These are phyloP conservation scores for Plutomurus gul DNA, from an alignment of 1,140 invertebrate species.

Conservation along the genomic window DNA sequence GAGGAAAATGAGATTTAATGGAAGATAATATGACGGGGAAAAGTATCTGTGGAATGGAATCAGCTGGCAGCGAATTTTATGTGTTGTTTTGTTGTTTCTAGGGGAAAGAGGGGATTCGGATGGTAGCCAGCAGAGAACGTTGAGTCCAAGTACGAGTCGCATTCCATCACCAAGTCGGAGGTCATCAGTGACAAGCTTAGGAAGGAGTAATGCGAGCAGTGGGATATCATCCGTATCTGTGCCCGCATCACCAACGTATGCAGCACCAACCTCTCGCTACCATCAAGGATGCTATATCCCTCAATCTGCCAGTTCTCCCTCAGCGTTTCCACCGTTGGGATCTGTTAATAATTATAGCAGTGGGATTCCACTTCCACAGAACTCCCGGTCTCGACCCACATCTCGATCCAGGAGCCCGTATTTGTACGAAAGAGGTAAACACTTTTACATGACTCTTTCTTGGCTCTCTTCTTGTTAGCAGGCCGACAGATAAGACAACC, in stretches of 20 bases:
- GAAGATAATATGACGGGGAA: no score
- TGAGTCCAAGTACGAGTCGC: conserved; percentile 16
- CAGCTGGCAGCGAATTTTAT: no score
- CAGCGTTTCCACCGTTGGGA: conserved; percentile 25
- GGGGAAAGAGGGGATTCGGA: neutral
- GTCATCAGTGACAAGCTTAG: conserved; percentile 19
- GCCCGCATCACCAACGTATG: conserved; percentile 37
- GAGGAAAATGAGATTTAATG: no score
- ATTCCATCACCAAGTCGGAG: conserved; percentile 33
- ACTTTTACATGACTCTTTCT: neutral
- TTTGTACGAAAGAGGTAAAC: conserved; percentile 12
- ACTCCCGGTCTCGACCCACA: conserved; percentile 11
- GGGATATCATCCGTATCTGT: conserved; percentile 28
- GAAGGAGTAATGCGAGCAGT: conserved; percentile 33
- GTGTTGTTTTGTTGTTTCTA: no score
- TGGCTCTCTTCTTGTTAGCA: neutral
- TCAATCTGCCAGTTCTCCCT: conserved; percentile 33
- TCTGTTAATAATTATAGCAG: conserved; percentile 16
- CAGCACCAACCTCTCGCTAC: conserved; percentile 23
- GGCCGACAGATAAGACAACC: no score
- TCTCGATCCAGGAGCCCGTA: conserved; percentile 12
- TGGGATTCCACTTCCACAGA: neutral
- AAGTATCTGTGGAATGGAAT: no score
- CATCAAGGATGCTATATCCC: conserved; percentile 37
- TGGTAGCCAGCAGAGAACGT: neutral